Evolutionary conservation across 2,797 vertebrate species (phyloP).

Genomic region (Lepilemur ruficaudatus): DNA sequence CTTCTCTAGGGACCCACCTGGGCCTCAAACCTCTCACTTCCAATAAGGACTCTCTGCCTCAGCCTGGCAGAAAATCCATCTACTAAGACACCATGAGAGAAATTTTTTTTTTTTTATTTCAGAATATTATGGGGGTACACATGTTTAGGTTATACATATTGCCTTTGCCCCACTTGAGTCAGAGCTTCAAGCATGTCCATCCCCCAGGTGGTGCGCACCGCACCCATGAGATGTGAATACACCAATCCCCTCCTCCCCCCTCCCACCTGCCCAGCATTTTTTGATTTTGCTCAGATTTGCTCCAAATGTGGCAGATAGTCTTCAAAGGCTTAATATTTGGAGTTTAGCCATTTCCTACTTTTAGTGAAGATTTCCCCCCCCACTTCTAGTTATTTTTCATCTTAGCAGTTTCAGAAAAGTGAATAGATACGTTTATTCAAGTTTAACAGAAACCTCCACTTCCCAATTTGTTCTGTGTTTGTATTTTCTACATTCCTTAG

Average conservation of each 20-base stretch:
- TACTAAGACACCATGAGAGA: not conserved
- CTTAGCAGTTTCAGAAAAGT: not conserved
- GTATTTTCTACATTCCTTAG: not conserved
- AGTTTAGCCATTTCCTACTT: not conserved
- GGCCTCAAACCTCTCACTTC: not conserved
- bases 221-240: no score
- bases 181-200: no score
- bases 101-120: no score
- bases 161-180: no score
- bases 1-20: not conserved
- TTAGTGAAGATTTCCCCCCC: not conserved
- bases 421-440: not conserved
- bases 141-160: no score
- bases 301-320: not conserved
- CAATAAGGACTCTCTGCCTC: not conserved
- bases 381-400: not conserved
- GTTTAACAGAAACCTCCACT: not conserved
- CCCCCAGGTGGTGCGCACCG: no score
- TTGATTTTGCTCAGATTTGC: not conserved
- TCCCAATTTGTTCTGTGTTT: not conserved
- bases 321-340: not conserved
- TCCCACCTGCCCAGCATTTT: not conserved
- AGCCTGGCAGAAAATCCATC: not conserved
- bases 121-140: no score
- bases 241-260: no score